A percentile compares a stretch with the other conserved stretches of the same genome.
Evolutionary conservation across 2,888 invertebrate species (phyloP).

Genomic region (Autographa gamma): DNA sequence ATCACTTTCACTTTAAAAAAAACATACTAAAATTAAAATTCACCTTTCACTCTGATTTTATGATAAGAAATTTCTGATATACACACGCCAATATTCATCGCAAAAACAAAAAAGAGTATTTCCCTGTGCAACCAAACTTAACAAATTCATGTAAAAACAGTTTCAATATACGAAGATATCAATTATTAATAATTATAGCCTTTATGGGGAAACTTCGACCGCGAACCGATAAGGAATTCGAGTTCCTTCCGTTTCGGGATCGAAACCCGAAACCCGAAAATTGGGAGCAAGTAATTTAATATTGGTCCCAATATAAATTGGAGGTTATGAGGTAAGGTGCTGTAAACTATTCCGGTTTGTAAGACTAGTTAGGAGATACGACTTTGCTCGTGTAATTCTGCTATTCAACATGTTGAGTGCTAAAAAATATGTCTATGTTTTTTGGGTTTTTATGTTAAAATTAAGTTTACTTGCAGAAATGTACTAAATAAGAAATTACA

Average conservation of each 20-base stretch:
- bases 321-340: background rate
- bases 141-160: background rate
- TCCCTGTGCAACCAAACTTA: background rate
- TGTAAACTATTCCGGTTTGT: background rate
- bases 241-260: background rate
- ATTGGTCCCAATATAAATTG: background rate
- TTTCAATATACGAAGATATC: background rate
- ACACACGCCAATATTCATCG: no score
- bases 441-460: no score
- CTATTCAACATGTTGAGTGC: no score
- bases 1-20: no score
- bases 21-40: no score
- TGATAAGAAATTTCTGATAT: no score
- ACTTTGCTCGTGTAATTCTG: background rate
- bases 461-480: no score
- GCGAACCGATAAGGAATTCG: background rate
- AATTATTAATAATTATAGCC: background rate
- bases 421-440: no score
- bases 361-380: background rate
- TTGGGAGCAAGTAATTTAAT: conserved; percentile 4
- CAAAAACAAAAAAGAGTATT: no score
- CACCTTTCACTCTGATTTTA: no score
- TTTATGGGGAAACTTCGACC: background rate
- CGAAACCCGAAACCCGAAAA: background rate
- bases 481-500: no score